A percentile compares a stretch with the other conserved stretches of the same genome.
phyloP scores from a whole-genome alignment of 2,113 vertebrate genomes.

The Misgurnus anguillicaudatus region DNA sequence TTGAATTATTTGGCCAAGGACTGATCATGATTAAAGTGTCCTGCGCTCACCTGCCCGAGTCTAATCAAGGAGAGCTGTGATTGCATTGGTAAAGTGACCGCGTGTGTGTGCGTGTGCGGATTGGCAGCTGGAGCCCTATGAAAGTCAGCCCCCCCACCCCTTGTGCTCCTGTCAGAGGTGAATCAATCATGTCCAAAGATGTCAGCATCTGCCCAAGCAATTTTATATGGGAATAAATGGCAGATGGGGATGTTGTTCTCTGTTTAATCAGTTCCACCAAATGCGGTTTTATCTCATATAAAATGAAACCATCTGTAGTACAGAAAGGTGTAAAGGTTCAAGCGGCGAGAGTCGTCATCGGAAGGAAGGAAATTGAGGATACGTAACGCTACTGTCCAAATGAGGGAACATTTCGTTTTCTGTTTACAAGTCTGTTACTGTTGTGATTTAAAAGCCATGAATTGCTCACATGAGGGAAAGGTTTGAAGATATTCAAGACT shows the following conservation, averaged over 20 bases:
- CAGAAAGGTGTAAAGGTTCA: slow-evolving; percentile 87
- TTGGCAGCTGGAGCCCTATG: slow-evolving; percentile 79
- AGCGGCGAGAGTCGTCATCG: slow-evolving; percentile 38
- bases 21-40: slow-evolving; percentile 80
- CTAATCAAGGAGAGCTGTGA: slow-evolving; percentile 73
- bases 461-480: too few relatives aligned
- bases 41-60: slow-evolving; percentile 84
- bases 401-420: slow-evolving; percentile 38
- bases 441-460: too few relatives aligned
- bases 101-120: slow-evolving; percentile 57
- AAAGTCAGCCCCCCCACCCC: slow-evolving; percentile 61
- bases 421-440: background rate
- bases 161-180: slow-evolving; percentile 87
- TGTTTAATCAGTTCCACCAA: slow-evolving; percentile 99
- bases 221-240: slow-evolving; percentile 98
- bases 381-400: slow-evolving; percentile 24
- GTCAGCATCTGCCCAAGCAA: slow-evolving; percentile 99
- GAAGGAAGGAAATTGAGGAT: slow-evolving; percentile 32
- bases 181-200: slow-evolving; percentile 98
- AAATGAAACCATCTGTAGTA: slow-evolving; percentile 96
- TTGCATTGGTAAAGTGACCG: slow-evolving; percentile 67
- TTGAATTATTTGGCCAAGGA: slow-evolving; percentile 69
- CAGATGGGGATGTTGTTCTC: slow-evolving; percentile 99
- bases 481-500: too few relatives aligned
- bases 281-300: slow-evolving; percentile 96